Percentiles rank a stretch among this genome's conserved stretches.
phyloP scores from a whole-genome alignment of 2,888 invertebrate species.

The Synergus laeviventris region DNA sequence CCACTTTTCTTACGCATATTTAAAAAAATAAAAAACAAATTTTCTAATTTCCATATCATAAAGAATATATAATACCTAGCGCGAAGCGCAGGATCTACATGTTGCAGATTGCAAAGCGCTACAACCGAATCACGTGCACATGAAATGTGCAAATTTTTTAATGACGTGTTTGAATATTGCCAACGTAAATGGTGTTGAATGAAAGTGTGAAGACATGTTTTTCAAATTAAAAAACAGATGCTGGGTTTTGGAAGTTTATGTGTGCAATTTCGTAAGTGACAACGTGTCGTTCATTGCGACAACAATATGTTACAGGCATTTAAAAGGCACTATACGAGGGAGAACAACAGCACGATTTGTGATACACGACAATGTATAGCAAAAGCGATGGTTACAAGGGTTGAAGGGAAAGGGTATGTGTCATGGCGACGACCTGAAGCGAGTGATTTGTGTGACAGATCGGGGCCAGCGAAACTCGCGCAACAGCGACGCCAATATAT shows the following conservation, averaged over 20 bases:
- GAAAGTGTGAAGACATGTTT: neutral
- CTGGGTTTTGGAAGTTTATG: conserved; percentile 32
- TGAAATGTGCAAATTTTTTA: too few species aligned
- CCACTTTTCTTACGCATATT: too few species aligned
- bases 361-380: conserved; percentile 25
- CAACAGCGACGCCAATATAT: conserved; percentile 64
- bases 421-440: conserved; percentile 51
- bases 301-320: conserved; percentile 39
- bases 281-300: conserved; percentile 33
- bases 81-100: too few species aligned
- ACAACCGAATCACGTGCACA: too few species aligned
- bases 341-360: conserved; percentile 16
- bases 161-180: too few species aligned
- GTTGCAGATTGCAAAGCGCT: too few species aligned
- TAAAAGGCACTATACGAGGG: conserved; percentile 22
- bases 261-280: conserved; percentile 36
- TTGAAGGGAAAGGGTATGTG: conserved; percentile 6
- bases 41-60: too few species aligned
- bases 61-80: too few species aligned
- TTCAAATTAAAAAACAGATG: conserved; percentile 18
- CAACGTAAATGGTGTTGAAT: too few species aligned
- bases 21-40: too few species aligned
- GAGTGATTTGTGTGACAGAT: conserved; percentile 73
- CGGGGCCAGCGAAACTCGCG: conserved; percentile 66
- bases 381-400: conserved; percentile 27